A percentile compares a stretch with the other conserved stretches of the same genome.
These are phyloP conservation scores for Stomatorhinus ivindoensis DNA, from an alignment of 2,113 vertebrate species.

Conservation along the genomic window DNA sequence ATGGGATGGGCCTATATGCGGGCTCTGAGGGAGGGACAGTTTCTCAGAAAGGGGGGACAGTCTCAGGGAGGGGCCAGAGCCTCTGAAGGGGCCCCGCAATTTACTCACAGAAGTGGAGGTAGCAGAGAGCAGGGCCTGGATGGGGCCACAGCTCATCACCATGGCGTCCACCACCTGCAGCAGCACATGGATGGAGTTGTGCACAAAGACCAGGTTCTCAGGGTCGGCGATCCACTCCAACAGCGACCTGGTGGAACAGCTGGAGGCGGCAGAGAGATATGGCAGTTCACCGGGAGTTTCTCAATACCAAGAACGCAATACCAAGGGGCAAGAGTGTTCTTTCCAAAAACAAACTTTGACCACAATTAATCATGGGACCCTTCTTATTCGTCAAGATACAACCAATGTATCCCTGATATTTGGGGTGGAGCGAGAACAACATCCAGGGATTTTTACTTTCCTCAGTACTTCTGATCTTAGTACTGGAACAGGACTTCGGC, in stretches of 20 bases:
- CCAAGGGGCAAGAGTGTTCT: not conserved
- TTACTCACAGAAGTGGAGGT: slow-evolving; percentile 85
- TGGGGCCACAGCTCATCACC: slow-evolving; percentile 93
- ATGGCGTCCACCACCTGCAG: slow-evolving; percentile 98
- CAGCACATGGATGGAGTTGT: slow-evolving; percentile 94
- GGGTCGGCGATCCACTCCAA: slow-evolving; percentile 96
- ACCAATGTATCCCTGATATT: not conserved
- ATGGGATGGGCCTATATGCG: not conserved
- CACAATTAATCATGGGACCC: not conserved
- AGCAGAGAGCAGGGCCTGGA: slow-evolving; percentile 90
- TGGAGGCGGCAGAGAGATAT: slow-evolving; percentile 35
- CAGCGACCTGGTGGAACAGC: slow-evolving; percentile 92
- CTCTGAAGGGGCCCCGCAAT: not conserved
- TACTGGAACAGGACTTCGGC: too few relatives aligned
- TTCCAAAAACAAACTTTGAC: not conserved
- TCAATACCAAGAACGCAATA: not conserved
- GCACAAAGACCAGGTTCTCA: slow-evolving; percentile 93
- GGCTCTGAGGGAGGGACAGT: not conserved
- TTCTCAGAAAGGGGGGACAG: not conserved
- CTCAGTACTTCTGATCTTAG: too few relatives aligned
- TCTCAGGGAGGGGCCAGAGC: not conserved
- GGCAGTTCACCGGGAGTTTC: not conserved
- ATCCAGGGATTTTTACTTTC: too few relatives aligned
- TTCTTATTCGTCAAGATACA: not conserved
- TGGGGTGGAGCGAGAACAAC: too few relatives aligned